Evolutionary conservation across 2,888 invertebrate species (phyloP).

Genomic region (Scaptomyza polygonia): DNA sequence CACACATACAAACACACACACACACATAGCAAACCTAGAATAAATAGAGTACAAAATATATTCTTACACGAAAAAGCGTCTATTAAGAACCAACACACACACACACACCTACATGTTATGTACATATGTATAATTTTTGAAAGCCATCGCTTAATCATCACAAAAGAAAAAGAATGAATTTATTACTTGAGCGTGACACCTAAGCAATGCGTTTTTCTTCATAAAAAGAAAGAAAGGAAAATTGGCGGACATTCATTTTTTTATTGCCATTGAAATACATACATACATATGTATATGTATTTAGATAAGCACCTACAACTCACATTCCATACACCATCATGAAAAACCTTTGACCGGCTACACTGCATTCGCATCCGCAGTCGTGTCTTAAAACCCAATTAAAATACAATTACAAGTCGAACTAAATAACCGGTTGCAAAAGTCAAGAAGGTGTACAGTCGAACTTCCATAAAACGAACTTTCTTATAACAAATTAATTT

Average conservation of each 20-base stretch:
- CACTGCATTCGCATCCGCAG: constrained; percentile 2
- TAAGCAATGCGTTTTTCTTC: not conserved
- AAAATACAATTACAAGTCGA: not conserved
- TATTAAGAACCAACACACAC: constrained; percentile 1
- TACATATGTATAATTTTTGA: constrained; percentile 10
- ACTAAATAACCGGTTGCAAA: not conserved
- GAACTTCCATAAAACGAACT: too few species aligned
- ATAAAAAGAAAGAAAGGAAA: not conserved
- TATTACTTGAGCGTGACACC: not conserved
- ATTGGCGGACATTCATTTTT: constrained; percentile 16
- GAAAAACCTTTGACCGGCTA: constrained; percentile 31
- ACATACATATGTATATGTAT: not conserved
- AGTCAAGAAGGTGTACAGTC: not conserved
- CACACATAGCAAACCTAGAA: not conserved
- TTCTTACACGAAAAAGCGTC: not conserved
- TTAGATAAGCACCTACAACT: constrained; percentile 3
- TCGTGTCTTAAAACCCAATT: too few species aligned
- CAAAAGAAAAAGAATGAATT: not conserved
- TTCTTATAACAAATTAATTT: too few species aligned
- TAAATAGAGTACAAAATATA: not conserved
- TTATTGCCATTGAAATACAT: not conserved
- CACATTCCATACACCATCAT: constrained; percentile 12
- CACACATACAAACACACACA: constrained; percentile 3
- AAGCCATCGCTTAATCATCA: constrained; percentile 68
- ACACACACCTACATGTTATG: not conserved